phyloP scores from a whole-genome alignment of 2,113 vertebrate genomes.

The Corynorhinus townsendii region DNA sequence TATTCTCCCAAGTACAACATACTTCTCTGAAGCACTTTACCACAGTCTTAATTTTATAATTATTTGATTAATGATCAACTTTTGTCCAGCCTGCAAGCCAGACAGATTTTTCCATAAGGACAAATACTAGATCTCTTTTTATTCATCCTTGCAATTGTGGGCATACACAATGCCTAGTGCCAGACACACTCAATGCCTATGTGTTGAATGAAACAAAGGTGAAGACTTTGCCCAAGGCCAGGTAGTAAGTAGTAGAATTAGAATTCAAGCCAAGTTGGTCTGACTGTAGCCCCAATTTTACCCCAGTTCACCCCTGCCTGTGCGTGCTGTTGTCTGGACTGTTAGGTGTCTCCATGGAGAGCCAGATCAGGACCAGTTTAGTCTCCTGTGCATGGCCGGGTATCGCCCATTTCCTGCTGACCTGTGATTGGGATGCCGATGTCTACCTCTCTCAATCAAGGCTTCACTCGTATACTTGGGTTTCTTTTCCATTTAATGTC shows the following conservation, averaged over 20 bases:
- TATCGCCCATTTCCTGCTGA: background rate
- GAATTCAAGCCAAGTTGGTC: background rate
- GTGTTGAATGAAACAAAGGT: background rate
- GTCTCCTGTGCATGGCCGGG: background rate
- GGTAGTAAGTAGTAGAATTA: background rate
- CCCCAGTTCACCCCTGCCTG: too few relatives aligned
- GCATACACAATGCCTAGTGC: background rate
- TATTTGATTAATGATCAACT: background rate
- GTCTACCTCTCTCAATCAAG: background rate
- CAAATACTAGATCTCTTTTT: background rate
- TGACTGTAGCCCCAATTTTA: background rate
- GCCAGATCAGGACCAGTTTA: background rate
- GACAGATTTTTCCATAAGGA: background rate
- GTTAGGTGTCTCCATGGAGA: background rate
- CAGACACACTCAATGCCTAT: background rate
- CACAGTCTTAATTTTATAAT: background rate
- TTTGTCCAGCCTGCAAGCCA: background rate
- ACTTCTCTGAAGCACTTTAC: background rate
- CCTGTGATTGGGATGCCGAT: background rate
- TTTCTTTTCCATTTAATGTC: background rate
- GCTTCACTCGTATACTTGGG: background rate
- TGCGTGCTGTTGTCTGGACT: background rate
- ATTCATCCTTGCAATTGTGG: background rate
- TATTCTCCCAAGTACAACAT: background rate
- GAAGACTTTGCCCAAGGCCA: background rate